These are phyloP conservation scores for Bolinopsis microptera DNA, from an alignment of 37 sponge, comb jelly and placozoan genomes.

Conservation along the genomic window DNA sequence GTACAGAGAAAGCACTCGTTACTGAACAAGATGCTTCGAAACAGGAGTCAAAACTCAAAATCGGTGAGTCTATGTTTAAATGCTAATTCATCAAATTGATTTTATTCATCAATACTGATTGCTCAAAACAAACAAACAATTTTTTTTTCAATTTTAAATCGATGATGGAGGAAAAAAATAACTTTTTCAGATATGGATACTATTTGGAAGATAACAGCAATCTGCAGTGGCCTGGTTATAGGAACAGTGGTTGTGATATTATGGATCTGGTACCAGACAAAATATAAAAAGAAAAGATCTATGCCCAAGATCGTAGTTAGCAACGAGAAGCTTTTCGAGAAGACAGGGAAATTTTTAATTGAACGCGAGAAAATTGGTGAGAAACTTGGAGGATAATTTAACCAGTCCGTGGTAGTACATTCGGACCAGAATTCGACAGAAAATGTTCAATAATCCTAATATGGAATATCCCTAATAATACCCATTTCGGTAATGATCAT, in stretches of 20 bases:
- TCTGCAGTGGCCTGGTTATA: background rate
- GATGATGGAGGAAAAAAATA: no score
- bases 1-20: no score
- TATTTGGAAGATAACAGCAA: slow-evolving; percentile 5
- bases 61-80: background rate
- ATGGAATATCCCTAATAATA: no score
- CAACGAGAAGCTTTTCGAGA: slow-evolving; percentile 9
- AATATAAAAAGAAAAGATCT: background rate
- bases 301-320: slow-evolving; percentile 19
- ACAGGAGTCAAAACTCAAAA: background rate
- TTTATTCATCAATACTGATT: no score
- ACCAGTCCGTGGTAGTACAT: no score
- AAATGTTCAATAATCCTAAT: no score
- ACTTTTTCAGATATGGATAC: slow-evolving; percentile 21
- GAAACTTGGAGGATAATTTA: background rate
- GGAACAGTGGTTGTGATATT: background rate
- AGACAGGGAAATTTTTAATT: background rate
- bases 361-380: background rate
- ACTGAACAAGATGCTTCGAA: background rate
- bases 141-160: no score
- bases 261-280: slow-evolving; percentile 4
- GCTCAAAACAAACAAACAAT: no score
- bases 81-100: no score
- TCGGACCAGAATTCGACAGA: no score
- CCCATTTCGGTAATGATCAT: no score